Base-by-base conservation (phyloP, 2,888 invertebrate genomes). In the Chorisops tibialis region DNA sequence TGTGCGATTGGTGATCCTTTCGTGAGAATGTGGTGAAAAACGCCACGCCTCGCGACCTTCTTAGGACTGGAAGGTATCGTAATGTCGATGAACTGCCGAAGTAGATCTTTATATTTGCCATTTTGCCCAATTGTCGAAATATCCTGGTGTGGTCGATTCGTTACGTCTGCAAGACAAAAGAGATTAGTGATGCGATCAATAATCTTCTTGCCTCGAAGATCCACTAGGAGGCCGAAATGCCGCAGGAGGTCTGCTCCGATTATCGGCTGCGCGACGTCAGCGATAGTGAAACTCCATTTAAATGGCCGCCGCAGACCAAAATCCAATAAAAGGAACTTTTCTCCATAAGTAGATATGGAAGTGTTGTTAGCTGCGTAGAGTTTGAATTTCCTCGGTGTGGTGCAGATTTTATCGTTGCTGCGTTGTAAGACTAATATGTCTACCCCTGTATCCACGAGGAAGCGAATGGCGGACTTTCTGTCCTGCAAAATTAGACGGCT, bases 201-300 rank as follows among this genome's bases (percentile, higher is more conserved):
- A 1, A 59, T 37, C 30, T 24, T 47, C 3, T 41, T 41, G n/a
- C 50, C 52, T 2, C 41, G 38, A 4, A 24, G 19, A 22, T 61
- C 61, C 9, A 64, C 43, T 22, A 63, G 12, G 14, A 58, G 11
- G 6, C 61, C 61, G 0, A 54, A 41, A 11, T 50, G 6, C 7
- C n/a, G 52, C 43, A 61, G 14, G 4, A 63, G 56, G 19, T 63
- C 63, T 22, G 61, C 61, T 1, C 56, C 63, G 24, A 61, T 61
- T 19, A 63, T 63, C 1, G 58, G 61, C 30, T 51, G 56, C 4
- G 64, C 58, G 12, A 62, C 63, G 4, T 60, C 41, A 14, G 63
- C 58, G 12, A 64, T 43, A 2, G 58, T 7, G 11, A 64, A 64
- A 2, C 39, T 41, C 24, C 61, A 49, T 12, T 43, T 58, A 19